Base-by-base conservation (phyloP, 2,888 invertebrate species). In the Oscheius sp. region DNA sequence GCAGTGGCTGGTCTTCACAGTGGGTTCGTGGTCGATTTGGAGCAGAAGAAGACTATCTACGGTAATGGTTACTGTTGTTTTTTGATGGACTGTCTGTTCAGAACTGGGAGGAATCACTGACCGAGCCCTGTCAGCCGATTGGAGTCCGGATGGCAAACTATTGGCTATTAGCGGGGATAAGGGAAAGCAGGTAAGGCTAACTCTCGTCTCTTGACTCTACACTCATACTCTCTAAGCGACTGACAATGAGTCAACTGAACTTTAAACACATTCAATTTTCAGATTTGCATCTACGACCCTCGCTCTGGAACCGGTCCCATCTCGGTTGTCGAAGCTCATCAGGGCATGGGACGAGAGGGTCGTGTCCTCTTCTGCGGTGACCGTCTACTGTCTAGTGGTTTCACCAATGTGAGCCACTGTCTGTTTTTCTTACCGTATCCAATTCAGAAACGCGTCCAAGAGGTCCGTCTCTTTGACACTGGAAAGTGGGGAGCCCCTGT, bases 361-460 rank as follows among this genome's bases (percentile, higher is more conserved):
- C 91, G 96, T 75, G 93, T 96, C 1, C 93, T 95, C 2, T 97
- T 96, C 95, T 91, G 96, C 0, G 96, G 95, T 2, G 94, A 94
- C 85, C 92, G 93, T 79, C 93, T 97, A 81, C 90, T 96, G 10
- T 94, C 95, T 7, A 95, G 96, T 58, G 96, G 92, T 92, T 96
- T 96, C 90, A 94, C 95, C 90, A 92, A 94, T 48, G 92, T 92
- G 88, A 89, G 50, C 4, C 35, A 4, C 33, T n/a, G 7, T 29
- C 21, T 47, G 2, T 32, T 0, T 5, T 32, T 29, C 21, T 33
- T 42, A 37, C 42, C 29, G 21, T 35, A 63, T 63, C 42, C 10
- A 73, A 86, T 89, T 66, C 85, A 92, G 92, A 94, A 94, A 70
- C 93, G 95, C 76, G 92, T 94, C 74, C 93, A 96, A 79, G 95